These are phyloP conservation scores for Alviniconcha strummeri DNA, from an alignment of 2,888 invertebrate species.

Conservation along the genomic window DNA sequence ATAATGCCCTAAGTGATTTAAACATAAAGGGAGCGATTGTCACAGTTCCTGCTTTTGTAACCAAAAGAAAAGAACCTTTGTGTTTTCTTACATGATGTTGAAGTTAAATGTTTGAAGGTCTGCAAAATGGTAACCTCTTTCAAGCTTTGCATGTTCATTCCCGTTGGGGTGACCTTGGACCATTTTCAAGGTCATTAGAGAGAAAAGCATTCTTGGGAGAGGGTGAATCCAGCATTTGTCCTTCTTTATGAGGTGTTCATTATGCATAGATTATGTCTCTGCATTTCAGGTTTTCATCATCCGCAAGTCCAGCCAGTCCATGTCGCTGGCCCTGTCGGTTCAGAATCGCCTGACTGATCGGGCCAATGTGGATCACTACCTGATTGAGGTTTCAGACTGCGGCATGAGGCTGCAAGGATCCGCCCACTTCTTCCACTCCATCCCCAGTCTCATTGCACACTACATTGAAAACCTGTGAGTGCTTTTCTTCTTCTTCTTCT, in stretches of 20 bases:
- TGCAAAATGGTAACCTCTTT: too few relatives aligned
- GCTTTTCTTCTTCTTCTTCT: background rate
- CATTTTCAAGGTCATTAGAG: background rate
- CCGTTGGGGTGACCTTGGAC: too few relatives aligned
- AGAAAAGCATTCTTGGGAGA: background rate
- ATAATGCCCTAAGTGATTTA: too few relatives aligned
- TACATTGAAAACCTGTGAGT: conserved; percentile 82
- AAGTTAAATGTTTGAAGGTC: too few relatives aligned
- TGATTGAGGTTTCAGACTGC: conserved; percentile 86
- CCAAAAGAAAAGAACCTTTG: too few relatives aligned
- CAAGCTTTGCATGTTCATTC: too few relatives aligned
- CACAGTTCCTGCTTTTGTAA: too few relatives aligned
- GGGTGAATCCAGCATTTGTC: background rate
- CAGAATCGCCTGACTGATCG: conserved; percentile 90
- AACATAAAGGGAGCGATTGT: too few relatives aligned
- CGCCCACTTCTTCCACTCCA: conserved; percentile 92
- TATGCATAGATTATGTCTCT: background rate
- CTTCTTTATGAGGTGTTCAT: background rate
- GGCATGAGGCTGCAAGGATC: conserved; percentile 93
- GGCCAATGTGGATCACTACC: conserved; percentile 95
- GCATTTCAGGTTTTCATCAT: conserved; percentile 90
- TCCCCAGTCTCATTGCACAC: conserved; percentile 93
- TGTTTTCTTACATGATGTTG: too few relatives aligned
- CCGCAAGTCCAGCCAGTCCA: conserved; percentile 92
- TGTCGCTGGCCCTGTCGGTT: conserved; percentile 96